Evolutionary conservation across 2,113 vertebrate genomes (phyloP).

Genomic region (Sebastes fasciatus): DNA sequence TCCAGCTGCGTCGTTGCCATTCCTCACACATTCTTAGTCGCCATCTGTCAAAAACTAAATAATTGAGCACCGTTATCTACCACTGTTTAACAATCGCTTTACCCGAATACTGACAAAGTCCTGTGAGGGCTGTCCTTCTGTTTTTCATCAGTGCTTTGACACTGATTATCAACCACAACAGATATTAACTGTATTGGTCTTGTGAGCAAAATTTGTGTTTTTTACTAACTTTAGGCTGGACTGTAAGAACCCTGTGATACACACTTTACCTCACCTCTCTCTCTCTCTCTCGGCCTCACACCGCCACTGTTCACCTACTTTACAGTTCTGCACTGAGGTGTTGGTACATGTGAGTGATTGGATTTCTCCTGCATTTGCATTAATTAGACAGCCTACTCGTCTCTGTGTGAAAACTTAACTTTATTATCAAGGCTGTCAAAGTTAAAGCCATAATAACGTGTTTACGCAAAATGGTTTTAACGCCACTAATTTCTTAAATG

Average conservation of each 20-base stretch:
- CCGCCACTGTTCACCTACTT: background rate
- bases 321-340: background rate
- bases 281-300: background rate
- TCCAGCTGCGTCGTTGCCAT: constrained; percentile 40
- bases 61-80: constrained; percentile 49
- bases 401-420: background rate
- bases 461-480: background rate
- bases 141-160: constrained; percentile 24
- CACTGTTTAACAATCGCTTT: constrained; percentile 52
- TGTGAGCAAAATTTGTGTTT: background rate
- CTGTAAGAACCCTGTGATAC: background rate
- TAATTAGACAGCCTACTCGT: background rate
- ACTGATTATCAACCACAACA: background rate
- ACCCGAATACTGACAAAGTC: constrained; percentile 28
- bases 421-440: background rate
- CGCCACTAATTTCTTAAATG: too few species aligned
- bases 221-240: background rate
- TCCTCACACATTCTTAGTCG: constrained; percentile 60
- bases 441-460: background rate
- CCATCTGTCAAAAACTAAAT: constrained; percentile 70
- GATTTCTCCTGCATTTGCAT: background rate
- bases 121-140: constrained; percentile 21
- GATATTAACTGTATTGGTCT: background rate
- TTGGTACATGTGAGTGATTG: background rate
- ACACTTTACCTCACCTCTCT: background rate